Evolutionary conservation across 2,113 vertebrate genomes (phyloP).

Genomic region (Oryzias curvinotus): DNA sequence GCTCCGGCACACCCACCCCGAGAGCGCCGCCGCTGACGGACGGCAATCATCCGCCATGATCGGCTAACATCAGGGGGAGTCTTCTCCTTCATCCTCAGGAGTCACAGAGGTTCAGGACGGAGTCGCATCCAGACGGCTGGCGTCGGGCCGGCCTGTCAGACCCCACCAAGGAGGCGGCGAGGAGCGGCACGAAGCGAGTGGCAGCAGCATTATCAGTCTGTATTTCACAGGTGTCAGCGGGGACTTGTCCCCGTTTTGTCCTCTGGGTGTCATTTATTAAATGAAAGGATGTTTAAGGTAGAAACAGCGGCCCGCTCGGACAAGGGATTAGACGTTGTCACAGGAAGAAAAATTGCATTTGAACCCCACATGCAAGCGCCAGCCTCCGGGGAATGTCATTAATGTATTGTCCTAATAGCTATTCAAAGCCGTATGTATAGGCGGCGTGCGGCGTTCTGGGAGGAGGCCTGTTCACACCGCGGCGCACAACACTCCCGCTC

Average conservation of each 20-base stretch:
- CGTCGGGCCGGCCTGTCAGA: slow-evolving; percentile 46
- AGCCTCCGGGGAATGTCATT: slow-evolving; percentile 22
- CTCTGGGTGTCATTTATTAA: slow-evolving; percentile 71
- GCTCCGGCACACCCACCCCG: slow-evolving; percentile 25
- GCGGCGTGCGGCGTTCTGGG: background rate
- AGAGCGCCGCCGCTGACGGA: slow-evolving; percentile 5
- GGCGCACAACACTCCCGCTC: background rate
- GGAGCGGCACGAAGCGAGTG: slow-evolving; percentile 40
- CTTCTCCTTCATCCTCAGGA: slow-evolving; percentile 19
- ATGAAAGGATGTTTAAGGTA: slow-evolving; percentile 54
- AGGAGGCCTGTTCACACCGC: slow-evolving; percentile 1
- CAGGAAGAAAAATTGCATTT: slow-evolving; percentile 45
- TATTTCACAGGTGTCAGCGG: slow-evolving; percentile 61
- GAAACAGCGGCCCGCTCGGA: slow-evolving; percentile 34
- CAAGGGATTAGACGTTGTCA: slow-evolving; percentile 39
- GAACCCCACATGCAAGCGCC: slow-evolving; percentile 25
- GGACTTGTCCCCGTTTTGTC: slow-evolving; percentile 63
- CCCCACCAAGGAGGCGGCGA: slow-evolving; percentile 28
- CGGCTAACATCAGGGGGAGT: slow-evolving; percentile 1
- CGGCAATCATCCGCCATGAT: slow-evolving; percentile 11
- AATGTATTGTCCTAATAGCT: slow-evolving; percentile 26
- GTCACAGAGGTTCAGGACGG: slow-evolving; percentile 40
- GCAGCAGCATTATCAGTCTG: slow-evolving; percentile 65
- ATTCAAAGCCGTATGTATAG: slow-evolving; percentile 18
- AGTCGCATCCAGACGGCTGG: slow-evolving; percentile 31